Evolutionary conservation across 2,888 invertebrate genomes (phyloP).

Genomic region (Eurois occulta): DNA sequence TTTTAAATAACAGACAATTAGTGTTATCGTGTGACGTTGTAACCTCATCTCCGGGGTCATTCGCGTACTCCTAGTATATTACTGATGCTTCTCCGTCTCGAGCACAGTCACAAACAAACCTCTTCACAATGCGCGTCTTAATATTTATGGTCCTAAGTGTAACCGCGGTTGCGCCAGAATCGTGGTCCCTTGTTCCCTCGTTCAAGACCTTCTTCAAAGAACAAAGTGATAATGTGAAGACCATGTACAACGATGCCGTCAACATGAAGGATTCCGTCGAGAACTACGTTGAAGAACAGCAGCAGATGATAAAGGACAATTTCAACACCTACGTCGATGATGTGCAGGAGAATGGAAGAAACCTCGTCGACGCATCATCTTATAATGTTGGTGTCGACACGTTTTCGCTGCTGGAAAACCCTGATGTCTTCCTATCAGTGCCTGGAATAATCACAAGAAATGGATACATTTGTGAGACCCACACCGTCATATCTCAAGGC

Average conservation of each 20-base stretch:
- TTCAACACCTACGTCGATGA: constrained; percentile 78
- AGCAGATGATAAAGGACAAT: constrained; percentile 75
- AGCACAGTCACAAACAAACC: constrained; percentile 63
- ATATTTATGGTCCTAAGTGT: constrained; percentile 53
- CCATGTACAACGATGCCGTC: constrained; percentile 69
- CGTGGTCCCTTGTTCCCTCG: constrained; percentile 64
- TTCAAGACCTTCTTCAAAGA: constrained; percentile 66
- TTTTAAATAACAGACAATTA: constrained; percentile 58
- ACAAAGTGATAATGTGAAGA: constrained; percentile 72
- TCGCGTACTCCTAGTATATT: constrained; percentile 65
- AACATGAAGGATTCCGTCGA: constrained; percentile 77
- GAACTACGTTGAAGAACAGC: constrained; percentile 78
- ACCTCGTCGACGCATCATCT: constrained; percentile 76
- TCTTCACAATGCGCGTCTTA: constrained; percentile 66
- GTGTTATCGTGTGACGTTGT: constrained; percentile 70
- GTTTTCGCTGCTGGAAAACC: constrained; percentile 74
- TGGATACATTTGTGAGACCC: constrained; percentile 93
- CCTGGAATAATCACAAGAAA: constrained; percentile 85
- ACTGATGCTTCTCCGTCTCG: constrained; percentile 54
- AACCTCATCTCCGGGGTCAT: constrained; percentile 74
- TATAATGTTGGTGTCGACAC: constrained; percentile 72
- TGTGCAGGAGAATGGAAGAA: constrained; percentile 75
- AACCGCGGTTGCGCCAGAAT: constrained; percentile 51
- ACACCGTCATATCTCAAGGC: constrained; percentile 94
- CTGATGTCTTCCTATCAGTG: constrained; percentile 81